A percentile compares a stretch with the other conserved stretches of the same genome.
These are phyloP conservation scores for Acropternis orthonyx DNA, from an alignment of 2,797 vertebrate genomes.

Conservation along the genomic window DNA sequence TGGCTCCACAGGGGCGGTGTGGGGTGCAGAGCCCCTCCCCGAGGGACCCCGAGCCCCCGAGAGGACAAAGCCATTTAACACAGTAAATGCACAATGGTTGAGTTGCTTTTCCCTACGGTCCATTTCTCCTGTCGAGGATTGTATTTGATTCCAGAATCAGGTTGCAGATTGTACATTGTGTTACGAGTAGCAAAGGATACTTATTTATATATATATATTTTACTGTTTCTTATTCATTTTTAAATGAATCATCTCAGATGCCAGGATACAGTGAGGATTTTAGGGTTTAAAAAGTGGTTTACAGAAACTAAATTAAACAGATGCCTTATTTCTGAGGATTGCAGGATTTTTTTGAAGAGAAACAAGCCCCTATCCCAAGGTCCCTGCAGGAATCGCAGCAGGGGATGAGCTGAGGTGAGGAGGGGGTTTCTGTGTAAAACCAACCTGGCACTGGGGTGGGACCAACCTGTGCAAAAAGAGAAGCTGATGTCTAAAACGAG, in stretches of 20 bases:
- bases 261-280: not conserved
- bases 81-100: not conserved
- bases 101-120: not conserved
- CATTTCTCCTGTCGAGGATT: not conserved
- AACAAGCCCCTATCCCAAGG: not conserved
- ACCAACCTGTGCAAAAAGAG: not conserved
- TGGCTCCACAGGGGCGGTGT: not conserved
- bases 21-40: not conserved
- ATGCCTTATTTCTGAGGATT: slow-evolving; percentile 59
- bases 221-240: slow-evolving; percentile 38
- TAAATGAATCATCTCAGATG: not conserved
- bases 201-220: not conserved
- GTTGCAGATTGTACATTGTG: not conserved
- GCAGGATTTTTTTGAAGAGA: not conserved
- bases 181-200: not conserved
- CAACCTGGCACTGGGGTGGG: not conserved
- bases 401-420: not conserved
- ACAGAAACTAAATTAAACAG: slow-evolving; percentile 5
- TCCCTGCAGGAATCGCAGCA: not conserved
- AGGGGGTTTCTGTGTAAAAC: not conserved
- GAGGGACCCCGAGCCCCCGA: not conserved
- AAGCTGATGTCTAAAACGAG: not conserved
- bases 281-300: not conserved
- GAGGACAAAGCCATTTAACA: slow-evolving; percentile 14
- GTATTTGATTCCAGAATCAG: not conserved